Evolutionary conservation across 1,140 invertebrate genomes (phyloP).

Genomic region (Heliconius congener): DNA sequence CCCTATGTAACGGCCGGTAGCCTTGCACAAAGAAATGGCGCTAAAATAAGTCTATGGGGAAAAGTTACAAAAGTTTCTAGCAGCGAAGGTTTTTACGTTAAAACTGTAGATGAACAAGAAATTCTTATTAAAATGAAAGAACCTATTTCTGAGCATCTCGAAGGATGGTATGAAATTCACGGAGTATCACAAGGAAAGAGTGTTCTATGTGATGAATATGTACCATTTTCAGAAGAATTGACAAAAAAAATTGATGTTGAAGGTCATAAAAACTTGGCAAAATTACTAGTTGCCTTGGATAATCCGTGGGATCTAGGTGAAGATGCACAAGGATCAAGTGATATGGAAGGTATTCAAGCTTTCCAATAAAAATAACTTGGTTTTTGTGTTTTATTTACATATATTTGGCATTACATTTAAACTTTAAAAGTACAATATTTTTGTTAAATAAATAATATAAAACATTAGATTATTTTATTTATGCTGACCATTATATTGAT

Average conservation of each 20-base stretch:
- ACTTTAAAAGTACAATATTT: neutral
- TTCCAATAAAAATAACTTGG: conserved; percentile 52
- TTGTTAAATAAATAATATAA: conserved; percentile 8
- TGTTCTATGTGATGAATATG: conserved; percentile 77
- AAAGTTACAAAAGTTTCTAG: conserved; percentile 72
- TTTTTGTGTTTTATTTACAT: neutral
- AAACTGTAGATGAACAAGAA: conserved; percentile 76
- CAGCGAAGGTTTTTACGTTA: conserved; percentile 71
- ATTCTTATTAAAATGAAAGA: conserved; percentile 65
- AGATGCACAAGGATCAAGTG: conserved; percentile 43
- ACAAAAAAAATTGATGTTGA: conserved; percentile 73
- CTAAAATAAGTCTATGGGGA: conserved; percentile 74
- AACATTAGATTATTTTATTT: neutral
- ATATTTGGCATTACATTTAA: neutral
- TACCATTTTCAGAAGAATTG: conserved; percentile 66
- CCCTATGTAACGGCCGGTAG: conserved; percentile 75
- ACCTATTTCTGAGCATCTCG: conserved; percentile 66
- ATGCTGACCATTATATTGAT: neutral
- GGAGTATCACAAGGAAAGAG: conserved; percentile 73
- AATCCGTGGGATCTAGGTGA: conserved; percentile 79
- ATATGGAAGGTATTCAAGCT: conserved; percentile 58
- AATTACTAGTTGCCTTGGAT: conserved; percentile 67
- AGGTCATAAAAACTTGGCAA: conserved; percentile 72
- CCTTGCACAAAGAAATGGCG: conserved; percentile 70
- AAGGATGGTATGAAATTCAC: conserved; percentile 77